phyloP scores from a whole-genome alignment of 2,888 invertebrate species.

The Xylophagus ater region DNA sequence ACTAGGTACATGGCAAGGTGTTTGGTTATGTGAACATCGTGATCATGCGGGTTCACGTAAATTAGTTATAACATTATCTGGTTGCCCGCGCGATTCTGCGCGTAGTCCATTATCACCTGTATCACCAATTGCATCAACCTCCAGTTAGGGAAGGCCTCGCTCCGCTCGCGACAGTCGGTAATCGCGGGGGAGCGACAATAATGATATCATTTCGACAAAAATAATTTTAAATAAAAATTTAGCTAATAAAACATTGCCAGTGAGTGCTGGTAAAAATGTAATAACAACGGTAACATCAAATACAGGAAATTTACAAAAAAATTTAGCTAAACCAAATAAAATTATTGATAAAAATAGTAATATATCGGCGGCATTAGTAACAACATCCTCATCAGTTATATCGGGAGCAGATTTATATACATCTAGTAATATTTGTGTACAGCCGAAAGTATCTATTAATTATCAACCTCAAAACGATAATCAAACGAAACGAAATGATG shows the following conservation, averaged over 20 bases:
- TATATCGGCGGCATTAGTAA: conserved; percentile 22
- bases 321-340: conserved; percentile 39
- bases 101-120: conserved; percentile 79
- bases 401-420: conserved; percentile 4
- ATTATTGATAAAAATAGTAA: conserved; percentile 30
- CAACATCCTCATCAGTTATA: conserved; percentile 5
- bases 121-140: conserved; percentile 77
- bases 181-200: conserved; percentile 43
- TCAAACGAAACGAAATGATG: conserved; percentile 41
- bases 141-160: conserved; percentile 74
- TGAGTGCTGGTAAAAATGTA: conserved; percentile 2
- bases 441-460: conserved; percentile 18
- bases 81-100: conserved; percentile 76
- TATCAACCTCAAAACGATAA: conserved; percentile 29
- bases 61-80: conserved; percentile 78
- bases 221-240: conserved; percentile 39
- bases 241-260: conserved; percentile 30
- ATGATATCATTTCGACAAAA: conserved; percentile 41
- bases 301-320: conserved; percentile 3
- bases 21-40: conserved; percentile 97
- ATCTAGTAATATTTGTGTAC: conserved; percentile 13
- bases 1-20: conserved; percentile 95
- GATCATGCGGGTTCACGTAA: conserved; percentile 91
- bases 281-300: background rate
- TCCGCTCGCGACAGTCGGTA: conserved; percentile 45